Conservation (phyloP, 1,140 invertebrate genomes). For the Habropoda laboriosa region DNA sequence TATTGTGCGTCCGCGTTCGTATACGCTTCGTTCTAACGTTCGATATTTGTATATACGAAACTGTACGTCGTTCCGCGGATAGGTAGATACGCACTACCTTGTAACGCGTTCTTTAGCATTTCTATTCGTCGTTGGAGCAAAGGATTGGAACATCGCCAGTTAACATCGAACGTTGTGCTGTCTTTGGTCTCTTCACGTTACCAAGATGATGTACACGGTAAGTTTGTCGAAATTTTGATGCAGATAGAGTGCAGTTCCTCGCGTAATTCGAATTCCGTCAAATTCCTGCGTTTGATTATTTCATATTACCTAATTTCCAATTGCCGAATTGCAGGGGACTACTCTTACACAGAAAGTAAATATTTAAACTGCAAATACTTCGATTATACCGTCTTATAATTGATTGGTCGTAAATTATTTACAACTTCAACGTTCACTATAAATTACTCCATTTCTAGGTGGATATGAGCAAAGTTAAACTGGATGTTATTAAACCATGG, state of each 20-base stretch:
- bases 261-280: not conserved
- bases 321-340: conserved; percentile 89
- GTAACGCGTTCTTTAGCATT: not conserved
- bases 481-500: conserved; percentile 99
- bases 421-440: not conserved
- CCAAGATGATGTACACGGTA: conserved; percentile 83
- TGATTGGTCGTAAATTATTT: not conserved
- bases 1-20: conserved; percentile 47
- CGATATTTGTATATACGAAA: conserved; percentile 8
- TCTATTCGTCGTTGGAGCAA: not conserved
- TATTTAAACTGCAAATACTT: not conserved
- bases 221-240: conserved; percentile 50
- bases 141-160: conserved; percentile 9
- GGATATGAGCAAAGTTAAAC: conserved; percentile 98
- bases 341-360: conserved; percentile 93
- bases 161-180: conserved; percentile 22
- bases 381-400: not conserved
- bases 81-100: not conserved
- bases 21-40: not conserved
- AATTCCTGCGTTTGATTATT: not conserved
- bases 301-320: conserved; percentile 28
- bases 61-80: not conserved
- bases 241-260: not conserved
- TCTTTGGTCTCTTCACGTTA: conserved; percentile 21
- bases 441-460: conserved; percentile 85